Base-by-base conservation (phyloP, 2,888 invertebrate genomes). In the Lypha dubia region DNA sequence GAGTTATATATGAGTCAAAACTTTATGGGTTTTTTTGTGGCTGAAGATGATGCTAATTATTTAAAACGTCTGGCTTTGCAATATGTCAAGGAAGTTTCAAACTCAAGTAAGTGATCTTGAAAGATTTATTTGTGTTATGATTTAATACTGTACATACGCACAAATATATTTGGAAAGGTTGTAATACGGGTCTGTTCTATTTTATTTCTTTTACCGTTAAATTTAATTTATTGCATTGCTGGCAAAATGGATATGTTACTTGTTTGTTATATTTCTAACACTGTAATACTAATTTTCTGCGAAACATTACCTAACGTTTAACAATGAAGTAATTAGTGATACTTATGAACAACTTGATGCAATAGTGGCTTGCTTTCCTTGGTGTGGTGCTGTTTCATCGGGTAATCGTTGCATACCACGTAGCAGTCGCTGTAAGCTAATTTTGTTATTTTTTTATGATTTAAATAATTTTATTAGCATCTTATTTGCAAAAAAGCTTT, bases 21-120 rank as follows among this genome's bases (percentile, higher is more conserved):
- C 92, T 98, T 97, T 91, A 97, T 98, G 95, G 98, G 98, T 0
- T 94, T 97, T 65, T 98, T 98, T 92, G 95, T 98, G 2, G 95
- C 95, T 15, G 96, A 97, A 87, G 94, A 95, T 86, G 96, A 96
- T 93, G 96, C 96, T 0, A 95, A 96, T 87, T 95, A 96, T 91
- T 93, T 98, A 77, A 96, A 96, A 90, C 94, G 95, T 87, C 93
- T 97, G 87, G 96, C 97, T 2, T 93, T 95, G 87, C 95, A 96
- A 89, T 97, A 96, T 93, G 96, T 96, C 38, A 96, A 96, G 92
- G 96, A 96, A 93, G 95, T 96, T 17, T 94, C 95, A 67, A 94
- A 95, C 89, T 94, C 95, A 89, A 95, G 96, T 96, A 93, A 94
- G 95, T 87, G 68, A 65, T 82, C 17, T 58, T 76, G 41, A 53